These are phyloP conservation scores for Phoenicopterus ruber DNA, from an alignment of 2,113 vertebrate species.

Conservation along the genomic window DNA sequence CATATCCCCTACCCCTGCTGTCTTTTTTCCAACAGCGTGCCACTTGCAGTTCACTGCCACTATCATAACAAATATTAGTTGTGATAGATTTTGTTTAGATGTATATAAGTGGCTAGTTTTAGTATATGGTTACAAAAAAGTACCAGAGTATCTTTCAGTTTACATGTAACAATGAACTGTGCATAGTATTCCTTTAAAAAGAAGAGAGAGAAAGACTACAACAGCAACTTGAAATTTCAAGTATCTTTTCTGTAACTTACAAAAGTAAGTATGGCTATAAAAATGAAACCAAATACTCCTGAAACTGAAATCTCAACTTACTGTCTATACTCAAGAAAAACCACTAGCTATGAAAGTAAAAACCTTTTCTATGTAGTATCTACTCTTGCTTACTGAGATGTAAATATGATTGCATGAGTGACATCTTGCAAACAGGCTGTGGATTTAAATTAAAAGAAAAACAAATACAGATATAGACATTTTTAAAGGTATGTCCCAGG, in stretches of 20 bases:
- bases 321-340: not conserved
- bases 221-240: not conserved
- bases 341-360: not conserved
- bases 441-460: not conserved
- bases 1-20: not conserved
- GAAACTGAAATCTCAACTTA: not conserved
- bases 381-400: not conserved
- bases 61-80: not conserved
- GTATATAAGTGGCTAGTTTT: not conserved
- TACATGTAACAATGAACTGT: not conserved
- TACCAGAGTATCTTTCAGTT: not conserved
- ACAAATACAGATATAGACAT: not conserved
- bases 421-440: not conserved
- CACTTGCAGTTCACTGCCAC: not conserved
- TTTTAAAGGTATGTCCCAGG: not conserved
- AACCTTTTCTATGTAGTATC: not conserved
- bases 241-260: not conserved
- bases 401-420: not conserved
- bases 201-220: not conserved
- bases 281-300: not conserved
- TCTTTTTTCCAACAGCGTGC: not conserved
- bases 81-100: not conserved
- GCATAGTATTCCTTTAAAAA: not conserved
- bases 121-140: rapidly evolving
- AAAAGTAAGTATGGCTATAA: not conserved